A percentile compares a stretch with the other conserved stretches of the same genome.
These are phyloP conservation scores for Netelia virgata DNA, from an alignment of 2,888 invertebrate genomes.

Conservation along the genomic window DNA sequence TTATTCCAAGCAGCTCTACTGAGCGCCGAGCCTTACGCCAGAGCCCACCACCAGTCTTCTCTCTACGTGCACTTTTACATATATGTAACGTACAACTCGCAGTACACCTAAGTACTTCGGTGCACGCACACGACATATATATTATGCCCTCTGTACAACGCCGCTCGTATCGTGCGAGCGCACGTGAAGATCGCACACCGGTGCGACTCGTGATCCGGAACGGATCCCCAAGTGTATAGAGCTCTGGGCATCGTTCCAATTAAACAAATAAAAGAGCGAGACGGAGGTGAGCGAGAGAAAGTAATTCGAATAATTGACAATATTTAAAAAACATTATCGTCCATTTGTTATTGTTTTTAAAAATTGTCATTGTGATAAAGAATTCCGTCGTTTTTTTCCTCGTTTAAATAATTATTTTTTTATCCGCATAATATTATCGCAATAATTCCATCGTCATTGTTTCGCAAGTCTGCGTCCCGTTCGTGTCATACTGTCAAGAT, in stretches of 20 bases:
- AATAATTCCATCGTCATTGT: background rate
- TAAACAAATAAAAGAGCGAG: background rate
- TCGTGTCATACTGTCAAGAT: slow-evolving; percentile 5
- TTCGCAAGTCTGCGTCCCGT: background rate
- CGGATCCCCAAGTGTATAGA: background rate
- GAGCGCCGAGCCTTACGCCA: slow-evolving; percentile 7
- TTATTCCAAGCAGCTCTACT: slow-evolving; percentile 31
- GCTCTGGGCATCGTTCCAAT: background rate
- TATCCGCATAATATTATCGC: background rate
- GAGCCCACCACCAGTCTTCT: slow-evolving; percentile 31
- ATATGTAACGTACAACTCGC: background rate
- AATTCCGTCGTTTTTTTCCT: background rate
- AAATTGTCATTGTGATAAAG: background rate
- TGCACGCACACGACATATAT: slow-evolving; percentile 43
- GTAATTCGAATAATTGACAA: background rate
- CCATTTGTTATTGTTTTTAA: background rate
- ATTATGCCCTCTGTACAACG: background rate
- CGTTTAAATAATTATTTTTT: background rate
- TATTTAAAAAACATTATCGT: background rate
- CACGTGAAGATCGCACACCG: slow-evolving; percentile 15
- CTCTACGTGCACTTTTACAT: slow-evolving; percentile 21
- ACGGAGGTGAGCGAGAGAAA: background rate
- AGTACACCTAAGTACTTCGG: slow-evolving; percentile 23
- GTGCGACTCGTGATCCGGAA: slow-evolving; percentile 1
- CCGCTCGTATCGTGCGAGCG: slow-evolving; percentile 9